Conservation (phyloP, 2,113 vertebrate genomes). For the Psilopsiagon aymara region DNA sequence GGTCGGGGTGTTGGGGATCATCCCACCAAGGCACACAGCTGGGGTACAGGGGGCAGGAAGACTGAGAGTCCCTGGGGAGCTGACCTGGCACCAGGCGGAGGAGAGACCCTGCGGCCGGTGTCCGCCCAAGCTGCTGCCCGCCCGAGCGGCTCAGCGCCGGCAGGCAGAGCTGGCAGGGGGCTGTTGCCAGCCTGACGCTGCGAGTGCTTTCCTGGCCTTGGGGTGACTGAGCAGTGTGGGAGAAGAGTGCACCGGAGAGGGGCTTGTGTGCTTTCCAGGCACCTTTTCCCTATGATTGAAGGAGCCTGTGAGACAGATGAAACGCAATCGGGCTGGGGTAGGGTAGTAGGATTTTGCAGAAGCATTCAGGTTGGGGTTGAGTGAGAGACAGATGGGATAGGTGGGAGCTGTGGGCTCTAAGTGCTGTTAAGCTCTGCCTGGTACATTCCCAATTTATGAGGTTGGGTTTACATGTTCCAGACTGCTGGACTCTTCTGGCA, state of each 20-base stretch:
- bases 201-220: neutral
- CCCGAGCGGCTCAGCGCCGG: neutral
- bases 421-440: neutral
- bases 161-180: neutral
- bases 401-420: neutral
- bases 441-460: neutral
- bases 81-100: accelerated
- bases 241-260: accelerated
- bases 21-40: neutral
- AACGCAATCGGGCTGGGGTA: accelerated
- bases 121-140: neutral
- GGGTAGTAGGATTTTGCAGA: neutral
- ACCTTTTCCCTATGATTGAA: neutral
- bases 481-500: neutral
- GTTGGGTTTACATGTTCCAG: neutral
- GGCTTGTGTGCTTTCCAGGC: neutral
- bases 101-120: neutral
- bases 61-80: neutral
- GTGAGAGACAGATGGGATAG: neutral
- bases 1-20: too few species aligned
- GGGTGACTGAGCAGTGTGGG: neutral
- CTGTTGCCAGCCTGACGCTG: accelerated
- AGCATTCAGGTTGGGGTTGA: neutral
- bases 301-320: neutral
- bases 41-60: neutral